A percentile compares a stretch with the other conserved stretches of the same genome.
phyloP scores from a whole-genome alignment of 1,140 invertebrate genomes.

The Drosophila sp. region DNA sequence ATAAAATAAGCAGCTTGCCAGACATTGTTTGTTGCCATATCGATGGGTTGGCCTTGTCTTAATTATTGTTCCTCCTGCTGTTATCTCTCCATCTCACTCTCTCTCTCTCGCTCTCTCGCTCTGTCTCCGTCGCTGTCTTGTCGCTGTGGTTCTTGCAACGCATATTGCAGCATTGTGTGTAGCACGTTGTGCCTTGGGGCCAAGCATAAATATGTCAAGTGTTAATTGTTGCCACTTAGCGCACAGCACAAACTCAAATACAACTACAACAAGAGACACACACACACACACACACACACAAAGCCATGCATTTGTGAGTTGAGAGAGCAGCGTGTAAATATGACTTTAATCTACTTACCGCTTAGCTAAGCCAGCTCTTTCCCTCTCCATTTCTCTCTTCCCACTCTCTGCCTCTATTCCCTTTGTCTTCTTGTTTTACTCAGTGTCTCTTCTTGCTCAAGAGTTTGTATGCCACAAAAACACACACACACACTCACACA shows the following conservation, averaged over 20 bases:
- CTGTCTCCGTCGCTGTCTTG: background rate
- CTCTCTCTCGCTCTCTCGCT: background rate
- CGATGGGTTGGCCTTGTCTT: constrained; percentile 68
- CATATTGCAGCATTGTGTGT: constrained; percentile 38
- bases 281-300: constrained; percentile 34
- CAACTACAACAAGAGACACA: constrained; percentile 43
- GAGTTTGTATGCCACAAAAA: constrained; percentile 59
- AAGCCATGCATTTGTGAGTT: background rate
- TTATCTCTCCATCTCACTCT: background rate
- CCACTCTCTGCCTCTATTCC: background rate
- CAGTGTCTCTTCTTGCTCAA: constrained; percentile 23
- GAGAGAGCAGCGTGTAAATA: constrained; percentile 67
- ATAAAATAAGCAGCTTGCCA: constrained; percentile 76
- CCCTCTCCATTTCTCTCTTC: constrained; percentile 14
- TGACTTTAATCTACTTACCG: constrained; percentile 81
- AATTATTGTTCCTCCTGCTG: constrained; percentile 34
- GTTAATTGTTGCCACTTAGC: constrained; percentile 82
- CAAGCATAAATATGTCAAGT: constrained; percentile 82
- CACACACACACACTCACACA: constrained; percentile 55
- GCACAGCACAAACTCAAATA: constrained; percentile 79
- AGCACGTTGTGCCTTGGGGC: constrained; percentile 62
- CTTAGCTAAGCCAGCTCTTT: constrained; percentile 45
- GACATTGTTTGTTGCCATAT: constrained; percentile 61
- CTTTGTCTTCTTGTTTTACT: constrained; percentile 11
- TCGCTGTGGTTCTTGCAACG: constrained; percentile 28